Base-by-base conservation (phyloP, 2,113 vertebrate genomes). In the Sapayoa aenigma region DNA sequence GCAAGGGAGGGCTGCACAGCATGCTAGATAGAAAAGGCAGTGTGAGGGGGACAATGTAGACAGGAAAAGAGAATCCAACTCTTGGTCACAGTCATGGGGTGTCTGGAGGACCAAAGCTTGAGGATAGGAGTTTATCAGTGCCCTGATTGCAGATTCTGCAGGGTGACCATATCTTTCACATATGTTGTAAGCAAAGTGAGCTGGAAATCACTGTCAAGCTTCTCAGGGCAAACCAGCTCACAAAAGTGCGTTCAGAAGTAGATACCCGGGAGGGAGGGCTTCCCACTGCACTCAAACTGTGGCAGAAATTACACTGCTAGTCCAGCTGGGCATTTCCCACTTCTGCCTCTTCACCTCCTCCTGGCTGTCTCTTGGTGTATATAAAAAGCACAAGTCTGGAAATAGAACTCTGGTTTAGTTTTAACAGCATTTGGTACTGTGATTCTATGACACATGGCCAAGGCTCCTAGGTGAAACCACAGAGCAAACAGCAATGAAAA, bases 1-100 rank as follows among this genome's bases (percentile, higher is more conserved):
- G 12, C 19, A 27, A 83, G 11, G 28, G 8, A 53, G 63, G 25
- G 42, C 17, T 77, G 21, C 31, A 10, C 0, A 3, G 49, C 41
- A 53, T 28, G 16, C 24, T 14, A 3, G 4, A 12, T n/a, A 52
- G 49, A 68, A 82, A 90, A 75, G 1, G 1, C 22, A 58, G 41
- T 73, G 68, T 0, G 1, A 59, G 31, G 12, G 3, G 12, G 6
- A 18, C 22, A n/a, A 2, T 24, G 14, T 3, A 6, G 39, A 39
- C 2, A 17, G 49, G 50, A 83, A 74, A 56, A 77, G 14, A 42
- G 14, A 10, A 65, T 39, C 52, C 4, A 2, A 14, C 22, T 74
- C 37, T 46, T 35, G 50, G 27, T 24, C 55, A 44, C 17, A 78
- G 68, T 28, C 39, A 42, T 55, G 19, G 19, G 21, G 27, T 46